Conservation (phyloP, 2,797 vertebrate species). For the Tadarida brasiliensis region DNA sequence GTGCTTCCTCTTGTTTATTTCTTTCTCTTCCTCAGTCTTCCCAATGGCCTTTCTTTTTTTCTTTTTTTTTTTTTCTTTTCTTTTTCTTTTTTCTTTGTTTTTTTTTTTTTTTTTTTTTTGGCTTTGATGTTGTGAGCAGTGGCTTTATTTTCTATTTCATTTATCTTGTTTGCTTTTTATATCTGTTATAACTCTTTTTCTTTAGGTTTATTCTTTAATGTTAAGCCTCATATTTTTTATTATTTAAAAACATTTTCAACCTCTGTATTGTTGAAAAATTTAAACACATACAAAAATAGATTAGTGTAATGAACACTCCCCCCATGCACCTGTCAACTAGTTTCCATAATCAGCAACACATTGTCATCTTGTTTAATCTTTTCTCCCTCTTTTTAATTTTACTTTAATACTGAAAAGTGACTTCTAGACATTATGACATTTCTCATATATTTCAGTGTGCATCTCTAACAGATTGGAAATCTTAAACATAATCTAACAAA, state of each 20-base stretch:
- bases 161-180: background rate
- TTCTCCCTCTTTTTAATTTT: background rate
- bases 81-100: background rate
- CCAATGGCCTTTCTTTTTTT: background rate
- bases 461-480: background rate
- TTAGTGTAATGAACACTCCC: background rate
- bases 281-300: background rate
- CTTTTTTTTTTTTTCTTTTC: background rate
- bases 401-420: background rate
- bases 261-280: background rate
- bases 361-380: background rate
- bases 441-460: slow-evolving; percentile 1
- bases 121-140: background rate
- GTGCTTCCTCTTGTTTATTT: background rate
- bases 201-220: background rate
- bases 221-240: background rate
- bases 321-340: background rate
- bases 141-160: background rate
- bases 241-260: background rate
- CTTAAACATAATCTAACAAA: slow-evolving; percentile 7
- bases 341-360: background rate
- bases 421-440: background rate
- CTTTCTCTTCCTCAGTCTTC: background rate
- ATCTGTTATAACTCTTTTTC: background rate
- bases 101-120: background rate